Conservation (phyloP, 2,888 invertebrate genomes). For the Bombylius major region DNA sequence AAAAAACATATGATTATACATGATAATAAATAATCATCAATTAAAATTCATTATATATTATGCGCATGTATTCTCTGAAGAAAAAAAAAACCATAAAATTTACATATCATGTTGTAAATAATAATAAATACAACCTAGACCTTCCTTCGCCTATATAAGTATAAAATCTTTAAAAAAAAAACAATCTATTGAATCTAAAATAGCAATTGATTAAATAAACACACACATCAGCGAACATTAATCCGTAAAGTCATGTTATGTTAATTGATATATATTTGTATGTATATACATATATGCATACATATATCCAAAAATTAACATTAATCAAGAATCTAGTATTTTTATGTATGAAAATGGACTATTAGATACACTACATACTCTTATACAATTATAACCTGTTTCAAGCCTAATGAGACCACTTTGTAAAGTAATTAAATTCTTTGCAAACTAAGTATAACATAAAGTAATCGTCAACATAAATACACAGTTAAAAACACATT, state of each 20-base stretch:
- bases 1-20: no score
- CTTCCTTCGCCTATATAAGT: not conserved
- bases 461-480: conserved; percentile 1
- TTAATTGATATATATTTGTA: conserved; percentile 6
- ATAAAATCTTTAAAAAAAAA: not conserved
- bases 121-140: not conserved
- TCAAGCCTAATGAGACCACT: not conserved
- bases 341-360: no score
- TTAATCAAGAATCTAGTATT: no score
- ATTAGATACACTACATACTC: no score
- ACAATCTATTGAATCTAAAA: no score
- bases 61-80: no score
- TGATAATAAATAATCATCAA: no score
- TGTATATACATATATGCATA: no score
- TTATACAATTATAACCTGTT: not conserved
- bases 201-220: conserved; percentile 11
- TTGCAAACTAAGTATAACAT: conserved; percentile 1
- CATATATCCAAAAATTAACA: not conserved
- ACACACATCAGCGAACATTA: conserved; percentile 10
- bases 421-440: conserved; percentile 11
- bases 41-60: no score
- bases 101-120: no score
- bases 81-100: no score
- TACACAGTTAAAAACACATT: not conserved
- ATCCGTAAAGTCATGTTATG: conserved; percentile 14